Evolutionary conservation across 2,888 invertebrate genomes (phyloP), one percentile per base, ranked within the genome.

Genomic region (Pinctada fucata): DNA sequence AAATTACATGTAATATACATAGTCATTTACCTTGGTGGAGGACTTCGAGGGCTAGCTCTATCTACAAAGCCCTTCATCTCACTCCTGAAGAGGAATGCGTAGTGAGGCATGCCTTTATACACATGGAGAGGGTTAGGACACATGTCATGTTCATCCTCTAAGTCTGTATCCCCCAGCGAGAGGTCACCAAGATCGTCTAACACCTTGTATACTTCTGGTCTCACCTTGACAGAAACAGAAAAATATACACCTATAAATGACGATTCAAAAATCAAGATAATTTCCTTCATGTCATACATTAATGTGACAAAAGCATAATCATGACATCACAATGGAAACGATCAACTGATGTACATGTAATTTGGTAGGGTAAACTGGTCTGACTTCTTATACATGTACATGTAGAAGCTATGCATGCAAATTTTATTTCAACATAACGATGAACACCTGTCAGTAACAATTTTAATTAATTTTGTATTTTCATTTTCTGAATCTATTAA

Each of bases 121-220:
- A 97, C 93, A 85, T 96, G 95, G 82, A 96, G 94, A 58, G 96
- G 96, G 90, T 96, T 97, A 8, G 97, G 97, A 92, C 98, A 98
- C 2, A 96, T 95, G 81, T 96, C 94, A 45, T 92, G 90, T 76
- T 89, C 91, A 47, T 81, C 84, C 8, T 85, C 79, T 8, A 84
- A 80, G 3, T 31, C 31, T 49, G 68, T 65, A 45, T 67, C 72
- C 50, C 50, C 58, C 58, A 52, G 58, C 2, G 47, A 52, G 31
- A 48, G 49, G 31, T 3, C 69, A 10, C 13, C 58, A 1, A 58
- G 6, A 58, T 58, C 58, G 1, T 58, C 58, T 58, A 58, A 13
- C 13, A 58, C 13, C 13, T 58, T 58, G 13, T 58, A 68, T 3
- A 68, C 68, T 13, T 68, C 68, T 45, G 58, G 58, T 6, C 58